phyloP scores from a whole-genome alignment of 2,113 vertebrate genomes.

The Grammomys surdaster region DNA sequence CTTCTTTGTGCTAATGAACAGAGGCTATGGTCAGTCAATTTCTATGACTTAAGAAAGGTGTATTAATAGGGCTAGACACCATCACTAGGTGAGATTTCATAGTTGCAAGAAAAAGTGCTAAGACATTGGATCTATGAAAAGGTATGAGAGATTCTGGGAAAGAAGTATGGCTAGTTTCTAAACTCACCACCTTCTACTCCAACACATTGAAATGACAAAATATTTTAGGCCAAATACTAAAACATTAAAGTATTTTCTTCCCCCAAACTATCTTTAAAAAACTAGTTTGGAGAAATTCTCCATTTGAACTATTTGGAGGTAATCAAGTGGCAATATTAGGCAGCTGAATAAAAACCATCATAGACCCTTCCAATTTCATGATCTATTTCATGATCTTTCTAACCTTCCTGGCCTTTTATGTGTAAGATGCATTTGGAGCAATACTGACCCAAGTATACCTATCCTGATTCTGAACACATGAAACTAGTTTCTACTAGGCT shows the following conservation, averaged over 20 bases:
- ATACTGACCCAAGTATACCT: not conserved
- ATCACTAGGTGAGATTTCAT: not conserved
- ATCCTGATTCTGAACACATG: not conserved
- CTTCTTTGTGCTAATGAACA: not conserved
- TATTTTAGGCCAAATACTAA: not conserved
- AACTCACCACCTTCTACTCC: not conserved
- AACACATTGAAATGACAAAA: conserved; percentile 15
- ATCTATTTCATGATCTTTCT: not conserved
- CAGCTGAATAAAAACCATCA: not conserved
- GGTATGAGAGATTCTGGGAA: conserved; percentile 16
- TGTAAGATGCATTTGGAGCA: not conserved
- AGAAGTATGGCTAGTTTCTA: not conserved
- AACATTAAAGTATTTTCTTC: not conserved
- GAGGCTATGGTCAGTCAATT: not conserved
- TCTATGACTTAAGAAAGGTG: not conserved
- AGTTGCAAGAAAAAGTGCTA: not conserved
- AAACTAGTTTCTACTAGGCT: not conserved
- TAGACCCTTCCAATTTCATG: not conserved
- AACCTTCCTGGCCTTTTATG: not conserved
- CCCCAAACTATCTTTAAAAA: not conserved
- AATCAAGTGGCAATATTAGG: not conserved
- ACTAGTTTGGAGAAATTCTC: not conserved
- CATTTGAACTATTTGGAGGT: not conserved
- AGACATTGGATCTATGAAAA: not conserved
- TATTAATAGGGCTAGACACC: not conserved